phyloP scores from a whole-genome alignment of 2,888 invertebrate genomes.

The Chloroclystis v-ata region DNA sequence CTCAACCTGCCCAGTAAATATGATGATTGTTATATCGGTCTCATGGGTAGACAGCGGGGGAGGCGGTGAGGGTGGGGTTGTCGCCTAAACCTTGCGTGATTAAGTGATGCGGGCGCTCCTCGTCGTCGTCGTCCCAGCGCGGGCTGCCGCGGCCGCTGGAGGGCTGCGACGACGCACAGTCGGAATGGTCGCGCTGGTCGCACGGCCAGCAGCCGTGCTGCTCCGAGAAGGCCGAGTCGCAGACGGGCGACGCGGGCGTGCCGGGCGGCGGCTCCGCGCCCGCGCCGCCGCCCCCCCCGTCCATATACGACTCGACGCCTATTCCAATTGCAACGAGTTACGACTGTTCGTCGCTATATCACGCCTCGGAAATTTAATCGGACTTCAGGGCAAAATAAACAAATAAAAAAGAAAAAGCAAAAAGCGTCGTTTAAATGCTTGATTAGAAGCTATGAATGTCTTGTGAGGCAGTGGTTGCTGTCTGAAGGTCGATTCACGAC shows the following conservation, averaged over 20 bases:
- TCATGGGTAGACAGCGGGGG: no score
- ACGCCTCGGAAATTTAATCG: slow-evolving; percentile 48
- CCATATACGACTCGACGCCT: slow-evolving; percentile 72
- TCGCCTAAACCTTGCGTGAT: slow-evolving; percentile 68
- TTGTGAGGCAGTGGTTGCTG: slow-evolving; percentile 77
- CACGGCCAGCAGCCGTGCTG: slow-evolving; percentile 73
- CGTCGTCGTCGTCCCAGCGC: slow-evolving; percentile 69
- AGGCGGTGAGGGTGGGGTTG: slow-evolving; percentile 1
- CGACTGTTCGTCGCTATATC: slow-evolving; percentile 29
- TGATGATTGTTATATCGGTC: no score
- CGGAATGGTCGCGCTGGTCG: slow-evolving; percentile 62
- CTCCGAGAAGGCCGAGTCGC: slow-evolving; percentile 73
- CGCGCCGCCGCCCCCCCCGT: slow-evolving; percentile 66
- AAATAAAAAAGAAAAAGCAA: slow-evolving; percentile 67
- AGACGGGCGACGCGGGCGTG: slow-evolving; percentile 70
- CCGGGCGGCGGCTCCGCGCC: slow-evolving; percentile 35
- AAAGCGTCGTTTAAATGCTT: slow-evolving; percentile 68
- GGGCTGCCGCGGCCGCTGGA: slow-evolving; percentile 72
- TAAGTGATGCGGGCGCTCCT: slow-evolving; percentile 60
- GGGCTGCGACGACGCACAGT: slow-evolving; percentile 61
- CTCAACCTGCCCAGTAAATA: no score
- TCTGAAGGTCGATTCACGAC: slow-evolving; percentile 36
- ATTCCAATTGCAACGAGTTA: slow-evolving; percentile 39
- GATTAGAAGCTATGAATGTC: slow-evolving; percentile 75
- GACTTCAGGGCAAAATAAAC: slow-evolving; percentile 53